Percentiles rank a stretch among this genome's conserved stretches.
Evolutionary conservation across 2,888 invertebrate species (phyloP).

Genomic region (Drosophila nr. medialis): DNA sequence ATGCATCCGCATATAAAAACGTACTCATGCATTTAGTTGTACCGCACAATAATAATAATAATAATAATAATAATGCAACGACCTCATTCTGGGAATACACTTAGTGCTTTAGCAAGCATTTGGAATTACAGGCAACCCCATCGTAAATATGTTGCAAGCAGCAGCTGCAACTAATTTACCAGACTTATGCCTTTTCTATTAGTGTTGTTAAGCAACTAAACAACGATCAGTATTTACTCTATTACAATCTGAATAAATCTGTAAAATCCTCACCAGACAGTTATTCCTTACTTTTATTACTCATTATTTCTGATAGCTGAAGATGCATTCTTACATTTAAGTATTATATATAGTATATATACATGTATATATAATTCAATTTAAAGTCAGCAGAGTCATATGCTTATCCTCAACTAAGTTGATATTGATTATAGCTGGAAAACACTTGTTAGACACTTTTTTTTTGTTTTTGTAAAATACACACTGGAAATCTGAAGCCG

Average conservation of each 20-base stretch:
- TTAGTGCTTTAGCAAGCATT: not conserved
- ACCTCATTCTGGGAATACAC: constrained; percentile 12
- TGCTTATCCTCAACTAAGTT: not conserved
- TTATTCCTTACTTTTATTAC: not conserved
- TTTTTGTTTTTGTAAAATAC: too few relatives aligned
- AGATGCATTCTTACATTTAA: not conserved
- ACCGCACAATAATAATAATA: constrained; percentile 46
- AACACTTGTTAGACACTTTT: not conserved
- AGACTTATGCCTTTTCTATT: not conserved
- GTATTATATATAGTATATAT: not conserved
- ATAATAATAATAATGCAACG: constrained; percentile 45
- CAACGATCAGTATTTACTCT: not conserved
- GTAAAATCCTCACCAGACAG: too few relatives aligned
- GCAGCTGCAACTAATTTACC: not conserved
- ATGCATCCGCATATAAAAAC: constrained; percentile 2
- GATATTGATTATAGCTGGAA: not conserved
- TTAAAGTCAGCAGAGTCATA: not conserved
- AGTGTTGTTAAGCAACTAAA: not conserved
- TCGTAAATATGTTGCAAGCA: not conserved
- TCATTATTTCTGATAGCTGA: not conserved
- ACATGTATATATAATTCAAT: not conserved
- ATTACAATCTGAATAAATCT: not conserved
- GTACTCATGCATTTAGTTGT: constrained; percentile 31
- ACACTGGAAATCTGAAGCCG: not conserved
- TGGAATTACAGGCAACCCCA: not conserved